These are phyloP conservation scores for Phacellophora camtschatica DNA, from an alignment of 30 jellyfish, hydroid and myxozoan species.

Conservation along the genomic window DNA sequence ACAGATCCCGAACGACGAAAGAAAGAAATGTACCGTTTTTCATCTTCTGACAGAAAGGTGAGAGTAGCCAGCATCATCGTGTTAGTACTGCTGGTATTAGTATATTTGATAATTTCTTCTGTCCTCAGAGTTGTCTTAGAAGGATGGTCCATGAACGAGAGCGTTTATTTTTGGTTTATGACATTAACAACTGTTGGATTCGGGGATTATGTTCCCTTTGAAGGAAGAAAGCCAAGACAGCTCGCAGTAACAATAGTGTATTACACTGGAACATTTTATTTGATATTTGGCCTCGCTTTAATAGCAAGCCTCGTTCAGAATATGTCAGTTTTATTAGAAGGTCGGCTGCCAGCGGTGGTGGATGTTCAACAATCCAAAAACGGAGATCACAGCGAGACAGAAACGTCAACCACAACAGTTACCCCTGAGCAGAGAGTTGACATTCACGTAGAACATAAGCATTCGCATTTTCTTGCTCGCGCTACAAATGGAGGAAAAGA, in stretches of 20 bases:
- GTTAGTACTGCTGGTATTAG: slow-evolving; percentile 7
- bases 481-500: neutral
- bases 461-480: no score
- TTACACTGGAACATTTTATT: slow-evolving; percentile 58
- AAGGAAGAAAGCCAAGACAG: slow-evolving; percentile 40
- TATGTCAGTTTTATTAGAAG: slow-evolving; percentile 43
- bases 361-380: no score
- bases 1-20: neutral
- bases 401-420: no score
- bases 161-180: slow-evolving; percentile 61
- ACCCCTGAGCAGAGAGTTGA: no score
- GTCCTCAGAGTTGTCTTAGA: slow-evolving; percentile 25
- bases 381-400: no score
- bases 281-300: slow-evolving; percentile 59
- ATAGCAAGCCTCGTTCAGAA: slow-evolving; percentile 62
- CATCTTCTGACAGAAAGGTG: slow-evolving; percentile 6
- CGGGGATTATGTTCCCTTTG: slow-evolving; percentile 71
- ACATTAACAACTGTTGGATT: slow-evolving; percentile 61
- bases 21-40: neutral
- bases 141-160: slow-evolving; percentile 56
- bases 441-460: no score
- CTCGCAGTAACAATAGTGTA: slow-evolving; percentile 12
- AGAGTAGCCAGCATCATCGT: slow-evolving; percentile 22
- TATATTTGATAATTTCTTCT: slow-evolving; percentile 15
- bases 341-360: slow-evolving; percentile 46